A percentile compares a stretch with the other conserved stretches of the same genome.
Evolutionary conservation across 2,113 vertebrate species (phyloP).

Genomic region (Corythaixoides concolor): DNA sequence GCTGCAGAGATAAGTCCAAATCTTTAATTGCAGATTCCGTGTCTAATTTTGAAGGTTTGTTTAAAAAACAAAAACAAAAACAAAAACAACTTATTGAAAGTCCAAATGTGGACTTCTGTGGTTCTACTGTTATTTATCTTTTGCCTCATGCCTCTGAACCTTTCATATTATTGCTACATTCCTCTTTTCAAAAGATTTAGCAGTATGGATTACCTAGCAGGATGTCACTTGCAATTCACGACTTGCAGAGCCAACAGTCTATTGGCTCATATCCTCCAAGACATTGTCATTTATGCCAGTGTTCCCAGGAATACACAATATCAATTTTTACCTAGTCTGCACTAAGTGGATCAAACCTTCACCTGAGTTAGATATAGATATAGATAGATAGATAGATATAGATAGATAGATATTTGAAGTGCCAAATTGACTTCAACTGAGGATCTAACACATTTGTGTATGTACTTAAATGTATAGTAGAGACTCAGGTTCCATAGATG

Average conservation of each 20-base stretch:
- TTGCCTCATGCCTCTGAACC: not conserved
- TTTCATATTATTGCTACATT: not conserved
- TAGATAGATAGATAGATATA: too few relatives aligned
- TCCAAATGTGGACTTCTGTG: not conserved
- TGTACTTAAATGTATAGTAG: not conserved
- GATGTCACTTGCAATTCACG: not conserved
- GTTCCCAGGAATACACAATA: not conserved
- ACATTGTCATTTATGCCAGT: not conserved
- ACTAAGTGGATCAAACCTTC: not conserved
- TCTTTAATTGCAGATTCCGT: not conserved
- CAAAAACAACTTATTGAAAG: not conserved
- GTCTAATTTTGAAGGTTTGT: not conserved
- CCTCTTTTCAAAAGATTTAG: not conserved
- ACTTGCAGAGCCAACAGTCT: not conserved
- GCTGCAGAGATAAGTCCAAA: not conserved
- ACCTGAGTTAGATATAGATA: too few relatives aligned
- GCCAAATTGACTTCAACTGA: not conserved
- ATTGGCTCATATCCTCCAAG: not conserved
- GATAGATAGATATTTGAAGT: not conserved
- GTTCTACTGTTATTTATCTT: not conserved
- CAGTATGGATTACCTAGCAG: not conserved
- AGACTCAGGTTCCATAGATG: not conserved
- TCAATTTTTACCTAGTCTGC: not conserved
- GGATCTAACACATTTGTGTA: not conserved
- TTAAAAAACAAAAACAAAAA: too few relatives aligned